phyloP scores from a whole-genome alignment of 2,797 vertebrate species.

The Streptopelia turtur region DNA sequence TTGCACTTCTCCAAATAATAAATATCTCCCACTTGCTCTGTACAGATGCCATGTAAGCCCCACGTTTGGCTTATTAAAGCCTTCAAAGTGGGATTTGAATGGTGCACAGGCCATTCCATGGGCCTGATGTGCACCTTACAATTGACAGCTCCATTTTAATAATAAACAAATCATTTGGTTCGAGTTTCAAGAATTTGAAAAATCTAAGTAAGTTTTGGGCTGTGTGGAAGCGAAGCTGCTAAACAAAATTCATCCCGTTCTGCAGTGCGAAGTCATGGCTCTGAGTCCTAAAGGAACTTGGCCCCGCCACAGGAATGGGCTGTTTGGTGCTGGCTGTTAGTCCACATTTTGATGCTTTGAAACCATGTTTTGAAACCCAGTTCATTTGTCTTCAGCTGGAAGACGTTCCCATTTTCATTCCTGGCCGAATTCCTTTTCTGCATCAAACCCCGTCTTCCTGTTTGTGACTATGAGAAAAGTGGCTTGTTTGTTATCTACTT shows the following conservation, averaged over 20 bases:
- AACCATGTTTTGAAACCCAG: background rate
- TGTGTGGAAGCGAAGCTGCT: background rate
- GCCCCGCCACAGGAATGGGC: constrained; percentile 4
- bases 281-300: constrained; percentile 1
- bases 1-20: background rate
- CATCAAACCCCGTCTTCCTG: constrained; percentile 37
- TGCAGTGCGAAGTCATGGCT: background rate
- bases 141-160: background rate
- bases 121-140: rapidly evolving
- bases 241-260: background rate
- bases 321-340: constrained; percentile 8
- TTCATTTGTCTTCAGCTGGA: constrained; percentile 37
- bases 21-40: background rate
- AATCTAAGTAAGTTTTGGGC: background rate
- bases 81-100: background rate
- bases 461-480: constrained; percentile 21
- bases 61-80: background rate
- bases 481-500: constrained; percentile 6
- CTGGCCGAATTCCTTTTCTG: constrained; percentile 29
- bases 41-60: background rate
- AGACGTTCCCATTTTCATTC: constrained; percentile 7
- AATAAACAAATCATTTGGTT: background rate
- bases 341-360: constrained; percentile 17
- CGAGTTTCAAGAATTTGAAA: background rate
- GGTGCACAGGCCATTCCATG: background rate